Evolutionary conservation across 2,888 invertebrate genomes (phyloP).

Genomic region (Glyphotaelius pellucidus): DNA sequence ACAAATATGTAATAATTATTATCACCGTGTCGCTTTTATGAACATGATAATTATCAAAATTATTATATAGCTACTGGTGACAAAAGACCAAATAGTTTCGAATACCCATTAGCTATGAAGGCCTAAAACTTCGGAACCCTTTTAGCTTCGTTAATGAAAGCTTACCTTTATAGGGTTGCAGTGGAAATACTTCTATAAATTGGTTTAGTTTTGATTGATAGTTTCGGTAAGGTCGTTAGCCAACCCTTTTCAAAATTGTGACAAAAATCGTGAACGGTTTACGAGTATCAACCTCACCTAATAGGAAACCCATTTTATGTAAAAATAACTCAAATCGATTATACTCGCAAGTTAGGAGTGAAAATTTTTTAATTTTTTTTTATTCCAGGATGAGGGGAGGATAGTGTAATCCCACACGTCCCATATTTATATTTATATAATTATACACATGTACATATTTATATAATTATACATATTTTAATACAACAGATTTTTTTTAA

Average conservation of each 20-base stretch:
- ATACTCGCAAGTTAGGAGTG: too few relatives aligned
- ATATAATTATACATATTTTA: too few relatives aligned
- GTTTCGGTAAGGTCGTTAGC: constrained; percentile 45
- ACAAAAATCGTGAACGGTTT: background rate
- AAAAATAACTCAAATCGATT: too few relatives aligned
- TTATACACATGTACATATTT: too few relatives aligned
- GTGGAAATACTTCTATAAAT: constrained; percentile 23
- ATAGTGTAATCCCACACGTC: too few relatives aligned
- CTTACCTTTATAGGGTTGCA: constrained; percentile 14
- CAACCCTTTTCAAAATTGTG: constrained; percentile 19
- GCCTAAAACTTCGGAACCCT: background rate
- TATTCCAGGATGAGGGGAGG: too few relatives aligned
- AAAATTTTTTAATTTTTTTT: too few relatives aligned
- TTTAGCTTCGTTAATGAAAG: constrained; percentile 29
- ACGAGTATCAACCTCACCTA: background rate
- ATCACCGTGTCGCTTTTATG: background rate
- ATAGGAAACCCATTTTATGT: background rate
- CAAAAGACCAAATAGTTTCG: background rate
- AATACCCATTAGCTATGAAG: background rate
- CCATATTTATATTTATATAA: too few relatives aligned
- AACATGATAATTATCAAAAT: background rate
- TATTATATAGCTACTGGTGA: background rate
- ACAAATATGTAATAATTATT: too few relatives aligned
- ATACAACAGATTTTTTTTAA: too few relatives aligned
- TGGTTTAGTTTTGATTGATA: constrained; percentile 51